These are phyloP conservation scores for Xestoiulus laeticollis DNA, from an alignment of 2,888 invertebrate species.

Conservation along the genomic window DNA sequence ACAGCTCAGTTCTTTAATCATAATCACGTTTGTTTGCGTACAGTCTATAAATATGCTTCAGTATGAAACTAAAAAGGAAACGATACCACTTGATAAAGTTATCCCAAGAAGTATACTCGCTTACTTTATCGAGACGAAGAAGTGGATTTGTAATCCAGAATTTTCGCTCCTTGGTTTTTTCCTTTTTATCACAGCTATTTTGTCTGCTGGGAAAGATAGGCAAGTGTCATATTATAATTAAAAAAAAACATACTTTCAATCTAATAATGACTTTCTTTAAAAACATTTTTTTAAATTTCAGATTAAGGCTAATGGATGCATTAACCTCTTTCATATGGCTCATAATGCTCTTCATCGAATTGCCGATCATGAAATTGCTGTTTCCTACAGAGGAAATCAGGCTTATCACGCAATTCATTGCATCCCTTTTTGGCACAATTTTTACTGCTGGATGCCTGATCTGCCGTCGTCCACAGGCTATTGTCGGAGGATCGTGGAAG, in stretches of 20 bases:
- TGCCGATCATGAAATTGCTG: neutral
- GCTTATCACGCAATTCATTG: neutral
- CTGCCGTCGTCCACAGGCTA: neutral
- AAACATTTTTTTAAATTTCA: slow-evolving; percentile 13
- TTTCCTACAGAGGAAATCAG: neutral
- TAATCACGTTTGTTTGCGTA: neutral
- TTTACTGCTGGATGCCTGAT: neutral
- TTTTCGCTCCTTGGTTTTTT: slow-evolving; percentile 29
- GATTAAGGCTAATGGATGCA: slow-evolving; percentile 48
- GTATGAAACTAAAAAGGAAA: neutral
- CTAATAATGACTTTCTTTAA: too few relatives aligned
- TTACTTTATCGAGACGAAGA: neutral
- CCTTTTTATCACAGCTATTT: neutral
- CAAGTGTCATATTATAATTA: too few relatives aligned
- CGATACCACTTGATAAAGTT: neutral
- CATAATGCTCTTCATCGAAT: neutral
- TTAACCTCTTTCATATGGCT: slow-evolving; percentile 42
- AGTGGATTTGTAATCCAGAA: neutral
- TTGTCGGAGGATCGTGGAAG: neutral
- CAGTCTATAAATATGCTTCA: neutral
- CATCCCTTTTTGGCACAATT: neutral
- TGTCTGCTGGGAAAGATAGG: slow-evolving; percentile 27
- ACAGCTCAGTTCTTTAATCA: neutral
- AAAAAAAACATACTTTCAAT: too few relatives aligned
- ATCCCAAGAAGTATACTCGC: neutral